Evolutionary conservation across 92 coral and sea anemone genomes (phyloP), one percentile per base, ranked within the genome.

Genomic region (Epizoanthus rinbou): DNA sequence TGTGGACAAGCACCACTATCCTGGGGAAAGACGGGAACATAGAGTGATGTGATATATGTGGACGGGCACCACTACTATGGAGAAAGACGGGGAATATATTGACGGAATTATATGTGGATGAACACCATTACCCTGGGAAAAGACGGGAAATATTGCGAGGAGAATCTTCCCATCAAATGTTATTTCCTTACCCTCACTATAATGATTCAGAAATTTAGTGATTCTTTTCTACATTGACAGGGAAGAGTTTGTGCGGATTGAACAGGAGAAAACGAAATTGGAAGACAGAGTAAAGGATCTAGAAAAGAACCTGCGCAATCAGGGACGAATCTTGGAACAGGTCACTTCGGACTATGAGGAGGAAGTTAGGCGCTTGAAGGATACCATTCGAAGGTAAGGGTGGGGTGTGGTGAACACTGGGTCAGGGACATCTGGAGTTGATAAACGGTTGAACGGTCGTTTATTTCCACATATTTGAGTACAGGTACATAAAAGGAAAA

Each of bases 221-320:
- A 50, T 50, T 50, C 50, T 50, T 50, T 50, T 50, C 54, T 50
- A 50, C 14, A 50, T 70, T 11, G 80, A 79, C 37, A 84, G 73
- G 11, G 89, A 85, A 60, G 91, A 93, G 39, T 66, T 74, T 68
- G 57, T 62, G 3, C 91, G 88, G 28, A 83, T 86, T 13, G 87
- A 91, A 73, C 85, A 86, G 14, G 94, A 93, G 76, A 91, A 91
- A 64, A 59, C 86, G 2, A 85, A 75, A 50, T 72, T 93, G 14
- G 93, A 88, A 79, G 91, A 89, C 59, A 86, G 88, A 52, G 85
- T 91, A 17, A 88, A 85, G n/a, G 92, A 93, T 58, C 28, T 91
- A 54, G 94, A 93, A 82, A 93, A 80, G 81, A 72, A 70, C 9
- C 71, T 45, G 11, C 82, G 91, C 25, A 93, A 93, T 10, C 97